Evolutionary conservation across 2,888 invertebrate species (phyloP).

Genomic region (Eumerus sabulonum): DNA sequence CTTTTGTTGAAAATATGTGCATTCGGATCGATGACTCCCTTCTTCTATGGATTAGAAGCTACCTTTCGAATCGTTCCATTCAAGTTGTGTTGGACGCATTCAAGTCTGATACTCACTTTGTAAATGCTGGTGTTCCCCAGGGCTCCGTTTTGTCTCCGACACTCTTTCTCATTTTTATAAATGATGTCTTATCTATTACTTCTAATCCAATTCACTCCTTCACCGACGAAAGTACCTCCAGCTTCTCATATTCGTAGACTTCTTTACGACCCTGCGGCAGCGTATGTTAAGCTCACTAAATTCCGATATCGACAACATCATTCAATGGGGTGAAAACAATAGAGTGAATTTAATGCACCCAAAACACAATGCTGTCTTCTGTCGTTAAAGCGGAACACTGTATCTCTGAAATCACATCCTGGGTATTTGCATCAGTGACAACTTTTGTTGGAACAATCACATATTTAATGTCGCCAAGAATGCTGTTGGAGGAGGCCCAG

Average conservation of each 20-base stretch:
- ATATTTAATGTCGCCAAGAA: too few relatives aligned
- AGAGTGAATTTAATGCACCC: too few relatives aligned
- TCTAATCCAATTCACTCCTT: not conserved
- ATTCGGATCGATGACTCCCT: not conserved
- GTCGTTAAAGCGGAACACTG: too few relatives aligned
- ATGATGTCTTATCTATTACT: not conserved
- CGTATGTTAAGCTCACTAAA: constrained; percentile 1
- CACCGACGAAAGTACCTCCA: not conserved
- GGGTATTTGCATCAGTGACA: too few relatives aligned
- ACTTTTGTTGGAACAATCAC: too few relatives aligned
- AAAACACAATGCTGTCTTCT: too few relatives aligned
- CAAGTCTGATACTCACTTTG: not conserved
- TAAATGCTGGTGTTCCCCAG: constrained; percentile 13
- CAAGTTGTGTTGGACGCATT: not conserved
- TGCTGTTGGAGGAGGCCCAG: too few relatives aligned
- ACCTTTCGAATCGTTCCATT: constrained; percentile 3
- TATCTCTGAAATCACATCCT: too few relatives aligned
- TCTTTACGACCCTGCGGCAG: not conserved
- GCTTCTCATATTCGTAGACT: not conserved
- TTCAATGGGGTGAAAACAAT: too few relatives aligned
- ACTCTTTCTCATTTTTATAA: not conserved
- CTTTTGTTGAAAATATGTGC: not conserved
- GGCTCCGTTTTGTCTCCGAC: constrained; percentile 7
- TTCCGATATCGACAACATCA: not conserved
- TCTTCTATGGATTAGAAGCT: not conserved